A percentile compares a stretch with the other conserved stretches of the same genome.
phyloP scores from a whole-genome alignment of 2,113 vertebrate species.

The Oreochromis spilurus region DNA sequence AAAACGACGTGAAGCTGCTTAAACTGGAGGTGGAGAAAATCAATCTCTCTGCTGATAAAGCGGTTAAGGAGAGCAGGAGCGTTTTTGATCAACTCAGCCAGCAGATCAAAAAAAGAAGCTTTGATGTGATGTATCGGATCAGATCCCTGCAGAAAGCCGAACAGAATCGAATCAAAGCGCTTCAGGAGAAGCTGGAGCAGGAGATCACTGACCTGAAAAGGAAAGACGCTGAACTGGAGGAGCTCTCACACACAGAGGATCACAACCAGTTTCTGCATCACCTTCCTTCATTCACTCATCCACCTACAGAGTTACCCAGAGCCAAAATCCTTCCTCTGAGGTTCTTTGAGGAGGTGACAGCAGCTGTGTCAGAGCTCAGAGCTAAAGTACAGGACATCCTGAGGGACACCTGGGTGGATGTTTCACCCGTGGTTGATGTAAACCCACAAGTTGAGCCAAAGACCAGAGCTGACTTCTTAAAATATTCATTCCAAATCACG shows the following conservation, averaged over 20 bases:
- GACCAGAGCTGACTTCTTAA: background rate
- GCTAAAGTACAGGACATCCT: background rate
- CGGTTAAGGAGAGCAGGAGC: background rate
- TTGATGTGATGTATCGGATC: background rate
- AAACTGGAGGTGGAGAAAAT: background rate
- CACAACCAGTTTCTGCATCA: background rate
- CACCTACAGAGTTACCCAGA: background rate
- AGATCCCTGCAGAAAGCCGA: background rate
- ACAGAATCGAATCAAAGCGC: background rate
- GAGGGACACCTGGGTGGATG: background rate
- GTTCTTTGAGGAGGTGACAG: background rate
- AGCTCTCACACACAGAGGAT: background rate
- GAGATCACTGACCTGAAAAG: background rate
- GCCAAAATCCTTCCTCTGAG: background rate
- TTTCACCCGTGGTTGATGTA: background rate
- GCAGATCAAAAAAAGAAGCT: background rate
- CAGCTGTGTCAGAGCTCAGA: background rate
- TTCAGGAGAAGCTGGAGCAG: background rate
- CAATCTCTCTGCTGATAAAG: background rate
- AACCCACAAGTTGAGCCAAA: background rate
- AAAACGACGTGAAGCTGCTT: background rate
- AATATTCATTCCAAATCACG: background rate
- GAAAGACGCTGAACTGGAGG: background rate
- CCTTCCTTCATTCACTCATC: background rate
- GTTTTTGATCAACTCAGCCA: background rate